Percentiles rank a stretch among this genome's conserved stretches.
Evolutionary conservation across 2,797 vertebrate species (phyloP).

Genomic region (Setipinna tenuifilis): DNA sequence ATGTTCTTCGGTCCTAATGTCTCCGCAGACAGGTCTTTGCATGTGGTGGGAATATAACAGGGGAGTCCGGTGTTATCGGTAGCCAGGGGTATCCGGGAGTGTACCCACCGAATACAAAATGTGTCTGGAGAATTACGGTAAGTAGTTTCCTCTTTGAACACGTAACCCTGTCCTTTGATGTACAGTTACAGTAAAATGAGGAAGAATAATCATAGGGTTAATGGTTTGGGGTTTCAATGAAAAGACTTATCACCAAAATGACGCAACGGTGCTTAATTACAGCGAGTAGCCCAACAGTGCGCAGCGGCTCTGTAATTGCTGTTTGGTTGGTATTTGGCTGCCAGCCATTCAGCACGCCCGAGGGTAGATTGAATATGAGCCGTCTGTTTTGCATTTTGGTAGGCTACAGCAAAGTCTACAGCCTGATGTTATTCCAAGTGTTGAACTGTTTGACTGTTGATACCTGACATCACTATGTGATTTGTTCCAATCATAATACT

Average conservation of each 20-base stretch:
- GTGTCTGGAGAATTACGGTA: conserved; percentile 98
- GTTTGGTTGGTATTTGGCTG: conserved; percentile 45
- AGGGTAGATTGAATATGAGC: conserved; percentile 35
- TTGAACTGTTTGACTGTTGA: background rate
- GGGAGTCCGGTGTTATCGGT: conserved; percentile 91
- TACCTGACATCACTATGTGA: background rate
- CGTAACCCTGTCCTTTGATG: background rate
- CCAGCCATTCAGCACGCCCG: conserved; percentile 47
- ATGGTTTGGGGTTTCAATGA: background rate
- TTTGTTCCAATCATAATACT: background rate
- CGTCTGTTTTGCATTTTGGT: conserved; percentile 41
- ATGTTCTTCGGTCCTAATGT: conserved; percentile 24
- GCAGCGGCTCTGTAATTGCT: conserved; percentile 25
- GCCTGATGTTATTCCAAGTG: conserved; percentile 4
- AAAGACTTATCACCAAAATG: conserved; percentile 32
- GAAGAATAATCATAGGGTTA: background rate
- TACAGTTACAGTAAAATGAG: background rate
- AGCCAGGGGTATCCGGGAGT: conserved; percentile 98
- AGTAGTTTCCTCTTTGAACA: conserved; percentile 62
- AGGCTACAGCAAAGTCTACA: background rate
- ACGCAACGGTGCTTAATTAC: conserved; percentile 35
- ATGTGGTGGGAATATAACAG: conserved; percentile 92
- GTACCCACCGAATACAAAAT: conserved; percentile 97
- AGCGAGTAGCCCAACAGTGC: conserved; percentile 25
- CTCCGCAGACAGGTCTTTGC: conserved; percentile 82